These are phyloP conservation scores for Philotrypesis tridentata DNA, from an alignment of 1,140 invertebrate species.

Conservation along the genomic window DNA sequence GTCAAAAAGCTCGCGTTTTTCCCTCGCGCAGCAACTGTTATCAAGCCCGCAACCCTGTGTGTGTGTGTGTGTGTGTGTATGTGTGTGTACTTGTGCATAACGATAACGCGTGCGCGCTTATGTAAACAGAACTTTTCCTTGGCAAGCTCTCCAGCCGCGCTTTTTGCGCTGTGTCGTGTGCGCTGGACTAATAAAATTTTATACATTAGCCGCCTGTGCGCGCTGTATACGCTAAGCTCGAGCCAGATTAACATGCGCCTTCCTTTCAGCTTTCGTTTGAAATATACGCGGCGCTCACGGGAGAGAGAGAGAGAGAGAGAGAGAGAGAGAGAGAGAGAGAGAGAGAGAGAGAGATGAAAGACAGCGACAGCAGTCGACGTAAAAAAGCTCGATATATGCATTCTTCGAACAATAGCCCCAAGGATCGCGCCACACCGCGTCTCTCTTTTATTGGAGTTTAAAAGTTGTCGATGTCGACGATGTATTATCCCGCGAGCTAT, in stretches of 20 bases:
- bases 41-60: too few species aligned
- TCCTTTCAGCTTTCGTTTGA: not conserved
- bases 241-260: slow-evolving; percentile 9
- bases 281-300: not conserved
- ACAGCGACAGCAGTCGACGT: too few species aligned
- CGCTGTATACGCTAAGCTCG: not conserved
- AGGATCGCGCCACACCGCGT: not conserved
- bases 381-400: not conserved
- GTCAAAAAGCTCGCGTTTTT: not conserved
- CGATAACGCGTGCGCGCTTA: slow-evolving; percentile 4
- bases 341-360: too few species aligned
- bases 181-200: slow-evolving; percentile 26
- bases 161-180: not conserved
- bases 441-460: slow-evolving; percentile 38
- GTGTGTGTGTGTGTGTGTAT: too few species aligned
- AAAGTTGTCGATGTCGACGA: slow-evolving; percentile 34
- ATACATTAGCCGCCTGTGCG: slow-evolving; percentile 14
- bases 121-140: slow-evolving; percentile 11
- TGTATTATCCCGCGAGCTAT: slow-evolving; percentile 12
- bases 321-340: too few species aligned
- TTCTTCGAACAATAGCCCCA: slow-evolving; percentile 28
- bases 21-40: too few species aligned
- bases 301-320: too few species aligned
- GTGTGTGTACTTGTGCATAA: too few species aligned
- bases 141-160: not conserved